A percentile compares a stretch with the other conserved stretches of the same genome.
phyloP scores from a whole-genome alignment of 1,140 invertebrate genomes.

The Lutraria rhynchaena region DNA sequence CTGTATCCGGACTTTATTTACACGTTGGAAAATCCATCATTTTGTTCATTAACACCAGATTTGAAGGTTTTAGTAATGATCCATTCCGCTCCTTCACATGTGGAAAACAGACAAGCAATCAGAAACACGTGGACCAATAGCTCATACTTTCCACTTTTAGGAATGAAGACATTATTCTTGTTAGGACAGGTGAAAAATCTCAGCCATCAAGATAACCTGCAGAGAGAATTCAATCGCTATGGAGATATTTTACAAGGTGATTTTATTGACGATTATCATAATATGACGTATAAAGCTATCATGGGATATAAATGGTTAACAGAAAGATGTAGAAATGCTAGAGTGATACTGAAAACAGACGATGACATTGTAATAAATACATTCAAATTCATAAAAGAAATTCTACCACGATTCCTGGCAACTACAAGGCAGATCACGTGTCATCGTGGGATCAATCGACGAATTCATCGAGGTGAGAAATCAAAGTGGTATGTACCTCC shows the following conservation, averaged over 20 bases:
- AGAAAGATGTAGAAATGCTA: constrained; percentile 85
- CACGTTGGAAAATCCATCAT: neutral
- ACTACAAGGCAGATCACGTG: constrained; percentile 50
- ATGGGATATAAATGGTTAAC: constrained; percentile 92
- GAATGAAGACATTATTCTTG: constrained; percentile 85
- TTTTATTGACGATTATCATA: constrained; percentile 70
- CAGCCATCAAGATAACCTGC: constrained; percentile 22
- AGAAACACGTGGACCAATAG: constrained; percentile 73
- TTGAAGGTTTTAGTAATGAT: constrained; percentile 59
- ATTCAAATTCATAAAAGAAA: constrained; percentile 75
- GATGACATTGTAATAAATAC: constrained; percentile 93
- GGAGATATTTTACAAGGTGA: constrained; percentile 71
- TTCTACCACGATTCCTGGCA: neutral
- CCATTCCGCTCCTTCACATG: constrained; percentile 62
- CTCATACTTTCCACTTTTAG: constrained; percentile 13
- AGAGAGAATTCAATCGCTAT: constrained; percentile 51
- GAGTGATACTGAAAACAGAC: constrained; percentile 92
- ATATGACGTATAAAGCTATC: constrained; percentile 84
- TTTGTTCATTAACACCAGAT: neutral
- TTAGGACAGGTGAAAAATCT: constrained; percentile 85
- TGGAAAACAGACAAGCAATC: constrained; percentile 58
- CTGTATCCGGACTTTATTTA: neutral
- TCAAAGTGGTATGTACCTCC: constrained; percentile 37
- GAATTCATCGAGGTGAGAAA: constrained; percentile 29
- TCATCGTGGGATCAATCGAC: neutral